Conservation (phyloP, 1,140 invertebrate species). For the Scaptomyza graminum region DNA sequence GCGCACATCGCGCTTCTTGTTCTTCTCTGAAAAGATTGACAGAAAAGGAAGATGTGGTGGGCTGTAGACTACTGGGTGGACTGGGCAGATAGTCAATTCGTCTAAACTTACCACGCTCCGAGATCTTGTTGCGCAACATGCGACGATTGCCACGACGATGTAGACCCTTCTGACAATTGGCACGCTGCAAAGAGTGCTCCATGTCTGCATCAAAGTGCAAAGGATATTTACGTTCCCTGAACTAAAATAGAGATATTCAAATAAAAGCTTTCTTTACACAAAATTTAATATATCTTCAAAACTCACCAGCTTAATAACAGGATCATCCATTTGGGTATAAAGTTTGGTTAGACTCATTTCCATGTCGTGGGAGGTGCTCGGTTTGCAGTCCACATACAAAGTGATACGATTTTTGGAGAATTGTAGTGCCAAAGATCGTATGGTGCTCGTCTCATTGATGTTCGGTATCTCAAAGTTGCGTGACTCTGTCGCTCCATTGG, state of each 20-base stretch:
- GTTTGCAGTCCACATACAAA: slow-evolving; percentile 79
- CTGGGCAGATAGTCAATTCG: slow-evolving; percentile 14
- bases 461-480: slow-evolving; percentile 82
- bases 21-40: slow-evolving; percentile 70
- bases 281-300: neutral
- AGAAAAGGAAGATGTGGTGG: slow-evolving; percentile 11
- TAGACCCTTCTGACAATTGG: slow-evolving; percentile 81
- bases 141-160: slow-evolving; percentile 72
- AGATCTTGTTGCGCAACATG: slow-evolving; percentile 80
- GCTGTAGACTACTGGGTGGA: slow-evolving; percentile 33
- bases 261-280: neutral
- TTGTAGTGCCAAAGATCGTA: slow-evolving; percentile 76
- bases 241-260: slow-evolving; percentile 52
- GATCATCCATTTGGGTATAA: slow-evolving; percentile 83
- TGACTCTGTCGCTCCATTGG: slow-evolving; percentile 70
- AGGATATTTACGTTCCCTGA: slow-evolving; percentile 85
- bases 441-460: slow-evolving; percentile 83
- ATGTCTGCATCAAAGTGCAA: slow-evolving; percentile 84
- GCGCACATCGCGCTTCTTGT: slow-evolving; percentile 83
- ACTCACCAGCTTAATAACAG: slow-evolving; percentile 81
- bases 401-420: slow-evolving; percentile 80
- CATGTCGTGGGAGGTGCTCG: slow-evolving; percentile 75
- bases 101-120: slow-evolving; percentile 72
- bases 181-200: slow-evolving; percentile 77
- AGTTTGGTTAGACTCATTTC: slow-evolving; percentile 78